Percentiles rank a stretch among this genome's conserved stretches.
These are phyloP conservation scores for Eucriotettix oculatus DNA, from an alignment of 2,888 invertebrate genomes.

Conservation along the genomic window DNA sequence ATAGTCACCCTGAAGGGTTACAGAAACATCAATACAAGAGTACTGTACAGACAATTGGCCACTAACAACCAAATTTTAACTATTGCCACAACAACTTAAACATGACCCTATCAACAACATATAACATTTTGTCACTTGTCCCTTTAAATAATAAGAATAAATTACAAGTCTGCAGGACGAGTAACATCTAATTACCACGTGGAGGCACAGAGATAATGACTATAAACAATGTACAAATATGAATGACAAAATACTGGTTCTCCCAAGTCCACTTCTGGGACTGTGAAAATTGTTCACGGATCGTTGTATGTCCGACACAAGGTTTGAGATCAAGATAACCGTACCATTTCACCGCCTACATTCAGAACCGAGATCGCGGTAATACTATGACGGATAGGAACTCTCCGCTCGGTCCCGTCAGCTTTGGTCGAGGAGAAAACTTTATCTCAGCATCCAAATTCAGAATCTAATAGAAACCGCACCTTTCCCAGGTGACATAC, in stretches of 20 bases:
- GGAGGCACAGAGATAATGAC: slow-evolving; percentile 5
- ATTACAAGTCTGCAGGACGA: slow-evolving; percentile 3
- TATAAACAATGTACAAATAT: slow-evolving; percentile 8
- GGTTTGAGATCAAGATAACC: slow-evolving; percentile 28
- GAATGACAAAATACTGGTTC: slow-evolving; percentile 9
- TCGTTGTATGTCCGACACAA: slow-evolving; percentile 24
- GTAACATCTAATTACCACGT: not conserved
- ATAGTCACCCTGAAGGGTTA: slow-evolving; percentile 22
- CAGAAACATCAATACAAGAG: slow-evolving; percentile 14
- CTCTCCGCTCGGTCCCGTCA: slow-evolving; percentile 17
- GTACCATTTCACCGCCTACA: slow-evolving; percentile 18
- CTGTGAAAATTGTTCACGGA: slow-evolving; percentile 10
- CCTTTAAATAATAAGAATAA: slow-evolving; percentile 11
- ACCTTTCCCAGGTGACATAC: too few relatives aligned
- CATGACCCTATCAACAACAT: slow-evolving; percentile 11
- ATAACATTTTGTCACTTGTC: slow-evolving; percentile 6
- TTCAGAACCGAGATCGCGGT: slow-evolving; percentile 7
- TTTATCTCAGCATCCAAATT: not conserved
- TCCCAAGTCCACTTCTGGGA: slow-evolving; percentile 2
- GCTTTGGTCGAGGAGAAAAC: slow-evolving; percentile 12
- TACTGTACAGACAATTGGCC: slow-evolving; percentile 12
- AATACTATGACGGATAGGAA: slow-evolving; percentile 16
- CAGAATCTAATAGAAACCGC: too few relatives aligned
- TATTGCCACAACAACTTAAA: slow-evolving; percentile 8
- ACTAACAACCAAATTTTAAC: slow-evolving; percentile 7